Base-by-base conservation (phyloP, 2,113 vertebrate species). In the Lepus americanus region DNA sequence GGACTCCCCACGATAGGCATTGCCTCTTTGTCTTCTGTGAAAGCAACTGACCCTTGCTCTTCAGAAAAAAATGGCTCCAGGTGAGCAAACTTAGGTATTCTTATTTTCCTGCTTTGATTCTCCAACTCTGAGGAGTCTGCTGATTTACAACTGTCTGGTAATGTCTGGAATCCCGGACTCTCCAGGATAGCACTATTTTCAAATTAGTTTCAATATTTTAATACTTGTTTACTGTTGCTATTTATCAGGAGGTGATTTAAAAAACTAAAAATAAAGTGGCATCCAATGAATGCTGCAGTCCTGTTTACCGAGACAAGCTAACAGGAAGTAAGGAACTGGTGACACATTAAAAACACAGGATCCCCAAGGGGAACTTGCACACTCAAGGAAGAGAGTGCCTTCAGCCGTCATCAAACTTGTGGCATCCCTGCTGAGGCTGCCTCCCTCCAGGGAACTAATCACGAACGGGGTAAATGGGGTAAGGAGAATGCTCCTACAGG, bases 51-150 rank as follows among this genome's bases (percentile, higher is more conserved):
- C 76, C 63, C 29, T 55, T 89, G 69, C 89, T 87, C 81, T 95
- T 83, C 93, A 95, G 36, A 85, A 97, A 97, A 51, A 97, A 97
- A 49, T 55, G 49, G 36, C 82, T 95, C 83, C 95, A 95, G 69
- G 82, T 87, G 74, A 97, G 49, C 95, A 1, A 59, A 78, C 33
- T 66, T 51, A 90, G 36, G 69, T 92, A 94, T 94, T 72, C 51
- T 91, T 89, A 31, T 87, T 93, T 95, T 89, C 91, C 69, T 96
- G 78, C 72, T 96, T 96, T 69, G 31, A 59, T 94, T 96, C 55
- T 73, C 64, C 83, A 20, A 44, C 14, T 92, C 76, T 55, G 20
- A 96, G 70, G 31, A 88, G 70, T 97, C n/a, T 88, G 64, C 27
- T 95, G 87, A 97, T 97, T 96, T 95, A 90, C 39, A 89, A 94